phyloP scores from a whole-genome alignment of 2,113 vertebrate genomes.

The Lates calcarifer region DNA sequence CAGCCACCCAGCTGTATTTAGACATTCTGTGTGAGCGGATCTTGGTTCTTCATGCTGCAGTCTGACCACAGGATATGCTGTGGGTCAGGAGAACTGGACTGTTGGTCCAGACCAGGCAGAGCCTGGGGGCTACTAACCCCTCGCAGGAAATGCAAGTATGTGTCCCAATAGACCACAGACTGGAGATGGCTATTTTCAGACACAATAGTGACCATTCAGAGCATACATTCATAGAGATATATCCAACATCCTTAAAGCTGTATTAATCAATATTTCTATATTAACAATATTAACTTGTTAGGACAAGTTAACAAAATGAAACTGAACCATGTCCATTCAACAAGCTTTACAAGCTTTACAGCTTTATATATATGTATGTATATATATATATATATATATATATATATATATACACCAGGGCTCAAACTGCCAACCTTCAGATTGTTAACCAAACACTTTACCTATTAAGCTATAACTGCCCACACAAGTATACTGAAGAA shows the following conservation, averaged over 20 bases:
- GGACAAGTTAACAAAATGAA: no score
- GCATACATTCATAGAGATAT: neutral
- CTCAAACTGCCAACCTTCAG: no score
- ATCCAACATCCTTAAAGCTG: neutral
- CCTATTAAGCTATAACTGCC: no score
- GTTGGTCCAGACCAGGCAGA: constrained; percentile 65
- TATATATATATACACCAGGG: no score
- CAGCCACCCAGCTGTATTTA: neutral
- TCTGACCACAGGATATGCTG: constrained; percentile 65
- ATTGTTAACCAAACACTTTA: no score
- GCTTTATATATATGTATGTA: no score
- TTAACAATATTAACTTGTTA: no score
- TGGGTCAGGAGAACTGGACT: constrained; percentile 65
- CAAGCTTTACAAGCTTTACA: no score
- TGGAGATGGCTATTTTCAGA: constrained; percentile 63
- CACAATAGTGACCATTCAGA: constrained; percentile 43
- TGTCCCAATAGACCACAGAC: constrained; percentile 48
- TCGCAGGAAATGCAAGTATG: constrained; percentile 61
- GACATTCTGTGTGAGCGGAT: neutral
- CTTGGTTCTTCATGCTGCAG: neutral
- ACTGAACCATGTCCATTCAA: no score
- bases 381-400: no score
- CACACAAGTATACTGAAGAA: no score
- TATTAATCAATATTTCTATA: neutral
- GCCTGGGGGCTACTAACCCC: constrained; percentile 8